A percentile compares a stretch with the other conserved stretches of the same genome.
Conservation (phyloP, 2,888 invertebrate species). For the Lamellibrachia satsuma region DNA sequence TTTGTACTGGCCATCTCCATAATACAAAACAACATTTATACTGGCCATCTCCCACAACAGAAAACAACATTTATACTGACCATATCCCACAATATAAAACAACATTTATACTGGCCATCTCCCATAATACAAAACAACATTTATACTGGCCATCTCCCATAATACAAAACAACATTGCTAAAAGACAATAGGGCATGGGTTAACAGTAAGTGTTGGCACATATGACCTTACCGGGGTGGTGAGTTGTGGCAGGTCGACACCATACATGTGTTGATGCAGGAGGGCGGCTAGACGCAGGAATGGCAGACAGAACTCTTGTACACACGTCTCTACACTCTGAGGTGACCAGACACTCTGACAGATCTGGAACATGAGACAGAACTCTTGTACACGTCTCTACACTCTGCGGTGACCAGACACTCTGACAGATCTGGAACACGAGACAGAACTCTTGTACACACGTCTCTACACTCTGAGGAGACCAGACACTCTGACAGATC, state of each 20-base stretch:
- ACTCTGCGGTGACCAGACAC: constrained; percentile 57
- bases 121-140: too few relatives aligned
- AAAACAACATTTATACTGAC: too few relatives aligned
- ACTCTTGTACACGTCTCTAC: too few relatives aligned
- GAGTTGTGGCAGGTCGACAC: constrained; percentile 44
- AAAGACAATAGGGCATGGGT: neutral
- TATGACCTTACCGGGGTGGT: neutral
- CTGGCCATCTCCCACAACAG: too few relatives aligned
- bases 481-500: constrained; percentile 64
- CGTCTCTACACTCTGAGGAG: constrained; percentile 38
- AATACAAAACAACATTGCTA: too few relatives aligned
- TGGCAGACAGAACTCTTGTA: constrained; percentile 83
- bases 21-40: too few relatives aligned
- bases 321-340: constrained; percentile 68
- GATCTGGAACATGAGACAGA: constrained; percentile 63
- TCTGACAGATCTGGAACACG: constrained; percentile 55
- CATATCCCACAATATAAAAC: too few relatives aligned
- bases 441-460: too few relatives aligned
- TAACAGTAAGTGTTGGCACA: neutral
- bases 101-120: too few relatives aligned
- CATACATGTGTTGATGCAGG: constrained; percentile 78
- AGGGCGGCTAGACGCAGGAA: constrained; percentile 85
- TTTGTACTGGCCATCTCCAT: too few relatives aligned
- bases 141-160: too few relatives aligned
- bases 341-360: constrained; percentile 65